Base-by-base conservation (phyloP, 2,888 invertebrate species). In the Pseudococcus longispinus region DNA sequence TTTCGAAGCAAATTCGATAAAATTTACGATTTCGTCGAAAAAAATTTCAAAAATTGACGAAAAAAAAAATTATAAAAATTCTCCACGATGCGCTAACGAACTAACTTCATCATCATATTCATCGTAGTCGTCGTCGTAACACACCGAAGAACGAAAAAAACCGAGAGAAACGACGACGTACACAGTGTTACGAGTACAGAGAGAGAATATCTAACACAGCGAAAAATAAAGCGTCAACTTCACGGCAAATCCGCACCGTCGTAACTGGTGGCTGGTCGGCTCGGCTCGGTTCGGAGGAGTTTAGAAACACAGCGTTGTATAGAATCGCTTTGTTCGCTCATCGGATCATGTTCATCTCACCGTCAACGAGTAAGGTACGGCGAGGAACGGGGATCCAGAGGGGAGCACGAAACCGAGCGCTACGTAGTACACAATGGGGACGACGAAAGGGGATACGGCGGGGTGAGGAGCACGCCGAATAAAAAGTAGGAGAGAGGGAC, bases 191-290 rank as follows among this genome's bases (percentile, higher is more conserved):
- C 55, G 55, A 55, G 60, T 60, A 60, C 60, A 82, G 32, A 77
- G 15, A 23, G 51, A 51, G 51, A 55, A 55, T 29, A 83, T 51
- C 29, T 84, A 83, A n/a, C 51, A 55, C 60, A 13, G 29, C 51
- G 60, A 23, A 85, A 60, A 55, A 26, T 84, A 55, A 60, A 84
- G 60, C 74, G 44, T 46, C 77, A 77, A 86, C 86, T 86, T 86
- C 51, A 80, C 86, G 80, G 86, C 55, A 80, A 86, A 80, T 86
- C 86, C 86, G 77, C 86, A 86, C 86, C 55, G n/a, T 80, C 77
- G 86, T 86, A 86, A 86, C 86, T 86, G 86, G 86, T 86, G 86
- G 86, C 86, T 86, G 86, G 86, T 77, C 86, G 86, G 80, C 55
- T 86, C 74, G 77, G 86, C 86, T 86, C 77, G 86, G 37, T 51